Evolutionary conservation across 2,113 vertebrate genomes (phyloP), one percentile per base, ranked within the genome.

Genomic region (Catharus bicknelli): DNA sequence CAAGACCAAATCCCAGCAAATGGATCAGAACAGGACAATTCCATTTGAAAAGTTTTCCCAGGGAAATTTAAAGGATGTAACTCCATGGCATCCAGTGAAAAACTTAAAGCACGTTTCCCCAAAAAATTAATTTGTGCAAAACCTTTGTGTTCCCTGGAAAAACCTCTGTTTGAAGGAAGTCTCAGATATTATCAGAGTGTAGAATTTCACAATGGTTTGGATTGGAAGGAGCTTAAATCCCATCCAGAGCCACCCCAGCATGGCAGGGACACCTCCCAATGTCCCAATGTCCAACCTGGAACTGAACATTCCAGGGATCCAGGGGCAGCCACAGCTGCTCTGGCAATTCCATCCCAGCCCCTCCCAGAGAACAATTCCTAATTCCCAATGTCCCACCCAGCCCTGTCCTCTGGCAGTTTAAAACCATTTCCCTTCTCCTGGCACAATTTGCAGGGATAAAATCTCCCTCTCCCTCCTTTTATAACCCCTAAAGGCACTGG

Each of bases 381-480:
- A 48, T 48, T 48, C 3, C 70, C 43, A 8, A 20, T 0, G 4
- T 66, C 70, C 70, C 61, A 66, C 0, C 34, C 16, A 23, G 1
- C 34, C 42, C 59, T 34, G n/a, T 59, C 34, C 51, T 84, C 42
- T 16, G 59, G 23, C 48, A 14, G 23, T 67, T 48, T 68, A 20
- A 58, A 69, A 4, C 36, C 23, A 42, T n/a, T 8, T 7, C 43
- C 36, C 25, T 6, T 4, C 0, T 21, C 36, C 72, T 59, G 32
- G 7, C 72, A 15, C 8, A 3, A 22, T 32, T 59, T 59, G 8
- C 54, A 64, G 54, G 38, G 27, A 53, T 26, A 7, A 59, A 43
- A 51, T 11, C 2, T 45, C 38, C 72, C 32, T 38, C 45, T 36
- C 26, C 16, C 45, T 32, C 32, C 38, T 42, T 25, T 36, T 3